A percentile compares a stretch with the other conserved stretches of the same genome.
Conservation (phyloP, 2,797 vertebrate genomes). For the Amazona finschi region DNA sequence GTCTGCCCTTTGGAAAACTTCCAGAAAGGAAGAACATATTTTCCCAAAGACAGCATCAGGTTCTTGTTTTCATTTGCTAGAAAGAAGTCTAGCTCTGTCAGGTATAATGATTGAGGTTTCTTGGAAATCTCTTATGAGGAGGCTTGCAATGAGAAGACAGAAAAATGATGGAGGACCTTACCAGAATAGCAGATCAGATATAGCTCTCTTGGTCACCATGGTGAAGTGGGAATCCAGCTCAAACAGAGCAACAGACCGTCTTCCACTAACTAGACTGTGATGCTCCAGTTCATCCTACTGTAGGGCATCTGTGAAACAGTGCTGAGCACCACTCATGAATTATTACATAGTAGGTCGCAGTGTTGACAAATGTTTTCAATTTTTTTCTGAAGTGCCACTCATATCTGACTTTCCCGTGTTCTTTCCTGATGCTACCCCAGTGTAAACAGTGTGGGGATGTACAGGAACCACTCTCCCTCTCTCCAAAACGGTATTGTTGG, state of each 20-base stretch:
- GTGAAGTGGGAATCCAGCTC: conserved; percentile 45
- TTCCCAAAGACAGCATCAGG: neutral
- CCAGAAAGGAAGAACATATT: neutral
- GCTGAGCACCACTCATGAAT: conserved; percentile 9
- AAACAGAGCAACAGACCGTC: conserved; percentile 46
- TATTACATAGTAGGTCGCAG: neutral
- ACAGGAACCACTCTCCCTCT: conserved; percentile 19
- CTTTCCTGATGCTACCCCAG: conserved; percentile 24
- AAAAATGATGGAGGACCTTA: conserved; percentile 3
- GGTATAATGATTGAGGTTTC: conserved; percentile 43
- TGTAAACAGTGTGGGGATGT: neutral
- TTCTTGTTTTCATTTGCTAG: neutral
- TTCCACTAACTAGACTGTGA: conserved; percentile 24
- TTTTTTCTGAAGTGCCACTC: conserved; percentile 19
- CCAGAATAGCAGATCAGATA: conserved; percentile 45
- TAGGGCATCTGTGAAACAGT: conserved; percentile 33
- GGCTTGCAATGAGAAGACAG: conserved; percentile 16
- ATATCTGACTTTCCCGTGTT: conserved; percentile 19
- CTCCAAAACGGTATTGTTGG: conserved; percentile 27
- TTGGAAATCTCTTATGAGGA: conserved; percentile 53
- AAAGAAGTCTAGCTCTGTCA: neutral
- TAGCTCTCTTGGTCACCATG: conserved; percentile 37
- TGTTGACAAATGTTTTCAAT: conserved; percentile 40
- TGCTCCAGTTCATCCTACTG: conserved; percentile 40
- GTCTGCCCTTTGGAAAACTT: neutral